phyloP scores from a whole-genome alignment of 2,113 vertebrate species.

The Cryptotis parvus region DNA sequence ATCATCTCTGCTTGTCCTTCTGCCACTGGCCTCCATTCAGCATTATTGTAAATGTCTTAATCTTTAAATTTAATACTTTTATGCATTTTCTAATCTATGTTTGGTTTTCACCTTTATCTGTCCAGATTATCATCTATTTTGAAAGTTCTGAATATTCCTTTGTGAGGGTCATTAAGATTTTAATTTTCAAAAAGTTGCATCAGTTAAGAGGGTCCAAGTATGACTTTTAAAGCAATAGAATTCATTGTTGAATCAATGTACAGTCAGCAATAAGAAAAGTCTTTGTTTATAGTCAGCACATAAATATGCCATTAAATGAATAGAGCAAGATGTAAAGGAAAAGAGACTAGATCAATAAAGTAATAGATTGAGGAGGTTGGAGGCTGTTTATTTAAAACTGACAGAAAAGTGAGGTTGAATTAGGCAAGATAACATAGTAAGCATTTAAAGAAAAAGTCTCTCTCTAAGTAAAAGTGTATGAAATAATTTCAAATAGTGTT shows the following conservation, averaged over 20 bases:
- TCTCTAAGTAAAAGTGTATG: background rate
- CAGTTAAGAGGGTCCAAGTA: background rate
- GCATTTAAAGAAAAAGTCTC: background rate
- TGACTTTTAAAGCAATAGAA: background rate
- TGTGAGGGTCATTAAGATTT: background rate
- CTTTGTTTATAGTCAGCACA: background rate
- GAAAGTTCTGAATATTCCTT: background rate
- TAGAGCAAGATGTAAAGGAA: background rate
- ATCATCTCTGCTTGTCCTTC: no score
- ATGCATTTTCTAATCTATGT: background rate
- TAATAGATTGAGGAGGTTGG: background rate
- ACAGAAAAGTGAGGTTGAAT: background rate
- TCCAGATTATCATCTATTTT: background rate
- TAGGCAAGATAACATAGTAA: background rate
- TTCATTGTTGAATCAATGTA: background rate
- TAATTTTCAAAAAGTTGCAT: background rate
- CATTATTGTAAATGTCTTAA: background rate
- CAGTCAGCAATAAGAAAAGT: background rate
- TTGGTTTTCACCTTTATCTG: background rate
- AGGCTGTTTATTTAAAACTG: background rate
- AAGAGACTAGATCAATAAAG: background rate
- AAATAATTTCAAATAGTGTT: background rate
- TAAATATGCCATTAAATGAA: background rate
- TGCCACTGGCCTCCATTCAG: no score
- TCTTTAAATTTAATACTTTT: background rate